These are phyloP conservation scores for Percina caprodes DNA, from an alignment of 2,113 vertebrate species.

Conservation along the genomic window DNA sequence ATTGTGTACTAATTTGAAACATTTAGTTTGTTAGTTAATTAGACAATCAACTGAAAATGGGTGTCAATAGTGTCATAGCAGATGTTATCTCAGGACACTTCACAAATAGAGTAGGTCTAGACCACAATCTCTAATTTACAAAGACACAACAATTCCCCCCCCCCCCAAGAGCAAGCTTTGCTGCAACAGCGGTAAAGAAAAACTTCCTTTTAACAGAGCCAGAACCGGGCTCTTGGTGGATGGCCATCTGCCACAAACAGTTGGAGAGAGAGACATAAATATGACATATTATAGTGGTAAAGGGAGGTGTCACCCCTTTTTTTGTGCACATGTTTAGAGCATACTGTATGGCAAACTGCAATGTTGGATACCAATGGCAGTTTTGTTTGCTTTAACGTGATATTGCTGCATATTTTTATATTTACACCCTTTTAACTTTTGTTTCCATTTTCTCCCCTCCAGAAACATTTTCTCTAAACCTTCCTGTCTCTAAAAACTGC, in stretches of 20 bases:
- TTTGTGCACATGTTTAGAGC: background rate
- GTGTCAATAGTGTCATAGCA: too few relatives aligned
- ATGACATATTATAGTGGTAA: too few relatives aligned
- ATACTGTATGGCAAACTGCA: background rate
- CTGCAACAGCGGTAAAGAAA: too few relatives aligned
- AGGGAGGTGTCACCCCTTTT: background rate
- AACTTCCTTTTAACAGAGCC: too few relatives aligned
- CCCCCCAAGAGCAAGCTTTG: too few relatives aligned
- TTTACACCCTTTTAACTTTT: background rate
- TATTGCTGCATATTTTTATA: background rate
- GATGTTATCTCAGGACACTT: too few relatives aligned
- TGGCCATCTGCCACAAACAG: too few relatives aligned
- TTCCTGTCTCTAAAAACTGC: constrained; percentile 73
- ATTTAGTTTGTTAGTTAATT: background rate
- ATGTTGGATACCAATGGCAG: background rate
- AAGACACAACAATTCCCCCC: too few relatives aligned
- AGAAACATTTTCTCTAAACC: constrained; percentile 78
- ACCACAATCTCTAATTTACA: too few relatives aligned
- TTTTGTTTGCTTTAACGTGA: background rate
- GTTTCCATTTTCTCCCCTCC: constrained; percentile 28
- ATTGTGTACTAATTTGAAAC: background rate
- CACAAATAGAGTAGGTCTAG: too few relatives aligned
- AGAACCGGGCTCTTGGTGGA: too few relatives aligned
- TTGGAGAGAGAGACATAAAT: too few relatives aligned
- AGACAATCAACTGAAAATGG: background rate